Evolutionary conservation across 2,888 invertebrate genomes (phyloP).

Genomic region (Acrobasis consociella): DNA sequence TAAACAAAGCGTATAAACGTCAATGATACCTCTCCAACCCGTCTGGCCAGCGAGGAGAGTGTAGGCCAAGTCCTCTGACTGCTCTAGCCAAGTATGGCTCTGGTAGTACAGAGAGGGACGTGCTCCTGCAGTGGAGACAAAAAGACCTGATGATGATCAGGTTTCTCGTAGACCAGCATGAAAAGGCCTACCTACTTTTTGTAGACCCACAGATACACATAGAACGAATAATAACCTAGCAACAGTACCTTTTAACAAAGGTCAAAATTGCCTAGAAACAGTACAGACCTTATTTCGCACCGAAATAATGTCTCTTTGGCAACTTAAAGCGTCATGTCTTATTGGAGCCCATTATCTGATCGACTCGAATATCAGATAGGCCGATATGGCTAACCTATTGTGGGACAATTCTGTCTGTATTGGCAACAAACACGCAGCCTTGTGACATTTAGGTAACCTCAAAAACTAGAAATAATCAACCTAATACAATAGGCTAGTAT

Average conservation of each 20-base stretch:
- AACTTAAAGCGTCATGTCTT: conserved; percentile 38
- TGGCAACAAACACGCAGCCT: conserved; percentile 40
- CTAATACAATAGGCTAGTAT: too few species aligned
- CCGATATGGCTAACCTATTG: conserved; percentile 31
- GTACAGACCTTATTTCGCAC: not conserved
- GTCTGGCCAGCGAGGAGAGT: too few species aligned
- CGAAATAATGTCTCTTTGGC: not conserved
- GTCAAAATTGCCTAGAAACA: not conserved
- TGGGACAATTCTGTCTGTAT: conserved; percentile 36
- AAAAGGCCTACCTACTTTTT: too few species aligned
- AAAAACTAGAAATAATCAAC: not conserved
- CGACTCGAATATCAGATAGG: conserved; percentile 9
- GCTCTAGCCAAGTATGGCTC: too few species aligned
- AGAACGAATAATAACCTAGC: not conserved
- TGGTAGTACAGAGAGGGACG: too few species aligned
- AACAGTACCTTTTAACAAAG: not conserved
- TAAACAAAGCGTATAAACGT: too few species aligned
- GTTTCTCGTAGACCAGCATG: too few species aligned
- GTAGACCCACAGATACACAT: not conserved
- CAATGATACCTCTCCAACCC: too few species aligned
- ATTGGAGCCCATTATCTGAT: conserved; percentile 27
- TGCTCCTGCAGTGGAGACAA: too few species aligned
- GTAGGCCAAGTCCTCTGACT: too few species aligned
- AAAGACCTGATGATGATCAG: too few species aligned
- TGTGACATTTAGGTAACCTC: conserved; percentile 33